Percentiles rank a stretch among this genome's conserved stretches.
Evolutionary conservation across 2,113 vertebrate genomes (phyloP).

Genomic region (Odocoileus virginianus): DNA sequence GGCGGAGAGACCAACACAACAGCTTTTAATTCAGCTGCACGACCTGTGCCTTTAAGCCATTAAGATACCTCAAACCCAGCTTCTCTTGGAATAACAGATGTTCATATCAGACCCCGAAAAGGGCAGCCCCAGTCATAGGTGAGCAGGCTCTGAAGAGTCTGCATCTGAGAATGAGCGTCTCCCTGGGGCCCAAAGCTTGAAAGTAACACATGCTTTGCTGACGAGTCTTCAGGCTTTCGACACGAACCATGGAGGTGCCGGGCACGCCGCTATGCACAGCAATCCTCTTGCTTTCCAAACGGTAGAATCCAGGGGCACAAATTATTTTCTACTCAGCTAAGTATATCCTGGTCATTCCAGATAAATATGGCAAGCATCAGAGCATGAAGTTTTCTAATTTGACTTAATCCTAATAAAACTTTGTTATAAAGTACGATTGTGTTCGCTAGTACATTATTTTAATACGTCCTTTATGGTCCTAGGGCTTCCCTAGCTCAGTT

Average conservation of each 20-base stretch:
- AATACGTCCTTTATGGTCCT: neutral
- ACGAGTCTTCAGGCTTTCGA: neutral
- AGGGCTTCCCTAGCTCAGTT: neutral
- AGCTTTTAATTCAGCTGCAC: constrained; percentile 44
- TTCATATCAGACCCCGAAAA: neutral
- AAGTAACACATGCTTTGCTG: constrained; percentile 32
- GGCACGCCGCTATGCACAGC: neutral
- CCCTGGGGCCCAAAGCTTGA: constrained; percentile 11
- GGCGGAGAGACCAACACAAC: neutral
- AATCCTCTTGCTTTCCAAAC: neutral
- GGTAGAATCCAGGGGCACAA: neutral
- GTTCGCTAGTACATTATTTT: constrained; percentile 5
- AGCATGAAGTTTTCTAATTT: constrained; percentile 56
- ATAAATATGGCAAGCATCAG: constrained; percentile 38
- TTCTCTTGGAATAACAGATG: constrained; percentile 24
- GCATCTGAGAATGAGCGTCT: neutral
- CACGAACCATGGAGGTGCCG: neutral
- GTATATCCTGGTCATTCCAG: constrained; percentile 16
- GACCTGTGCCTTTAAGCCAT: constrained; percentile 51
- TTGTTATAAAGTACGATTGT: constrained; percentile 31
- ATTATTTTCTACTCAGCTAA: constrained; percentile 20
- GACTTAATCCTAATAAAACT: constrained; percentile 74
- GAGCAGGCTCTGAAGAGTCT: neutral
- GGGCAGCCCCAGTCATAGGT: neutral
- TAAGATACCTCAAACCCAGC: constrained; percentile 64